Conservation (phyloP, 2,888 invertebrate genomes). For the Therioaphis trifolii region DNA sequence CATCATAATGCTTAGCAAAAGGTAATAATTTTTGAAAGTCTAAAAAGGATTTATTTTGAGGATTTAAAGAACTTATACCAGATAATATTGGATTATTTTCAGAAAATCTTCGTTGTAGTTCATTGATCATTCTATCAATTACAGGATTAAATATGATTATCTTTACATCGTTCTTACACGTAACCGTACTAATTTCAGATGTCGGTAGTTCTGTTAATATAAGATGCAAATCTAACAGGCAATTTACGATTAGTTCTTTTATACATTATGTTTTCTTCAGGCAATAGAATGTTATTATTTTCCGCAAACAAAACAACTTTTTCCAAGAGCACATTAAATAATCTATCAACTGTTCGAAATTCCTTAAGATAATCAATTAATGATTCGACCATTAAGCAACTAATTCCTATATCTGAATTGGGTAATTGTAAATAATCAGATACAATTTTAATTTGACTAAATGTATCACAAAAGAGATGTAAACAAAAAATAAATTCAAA, state of each 20-base stretch:
- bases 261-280: conserved; percentile 18
- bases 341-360: conserved; percentile 7
- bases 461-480: conserved; percentile 36
- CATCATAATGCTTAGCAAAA: conserved; percentile 20
- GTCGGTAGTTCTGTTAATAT: conserved; percentile 6
- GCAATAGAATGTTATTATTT: too few relatives aligned
- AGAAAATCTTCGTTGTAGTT: conserved; percentile 30
- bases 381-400: conserved; percentile 30
- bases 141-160: not conserved
- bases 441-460: conserved; percentile 45
- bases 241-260: conserved; percentile 31
- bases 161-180: not conserved
- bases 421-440: conserved; percentile 49
- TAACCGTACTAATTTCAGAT: not conserved
- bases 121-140: conserved; percentile 13
- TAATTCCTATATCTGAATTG: conserved; percentile 27
- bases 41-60: conserved; percentile 33
- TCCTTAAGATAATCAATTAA: conserved; percentile 39
- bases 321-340: too few relatives aligned
- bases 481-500: conserved; percentile 39
- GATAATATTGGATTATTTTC: conserved; percentile 15
- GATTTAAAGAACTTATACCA: conserved; percentile 37
- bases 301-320: too few relatives aligned
- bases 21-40: conserved; percentile 29
- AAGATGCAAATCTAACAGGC: conserved; percentile 15